Percentiles rank a stretch among this genome's conserved stretches.
Evolutionary conservation across 2,113 vertebrate genomes (phyloP).

Genomic region (Climacteris rufus): DNA sequence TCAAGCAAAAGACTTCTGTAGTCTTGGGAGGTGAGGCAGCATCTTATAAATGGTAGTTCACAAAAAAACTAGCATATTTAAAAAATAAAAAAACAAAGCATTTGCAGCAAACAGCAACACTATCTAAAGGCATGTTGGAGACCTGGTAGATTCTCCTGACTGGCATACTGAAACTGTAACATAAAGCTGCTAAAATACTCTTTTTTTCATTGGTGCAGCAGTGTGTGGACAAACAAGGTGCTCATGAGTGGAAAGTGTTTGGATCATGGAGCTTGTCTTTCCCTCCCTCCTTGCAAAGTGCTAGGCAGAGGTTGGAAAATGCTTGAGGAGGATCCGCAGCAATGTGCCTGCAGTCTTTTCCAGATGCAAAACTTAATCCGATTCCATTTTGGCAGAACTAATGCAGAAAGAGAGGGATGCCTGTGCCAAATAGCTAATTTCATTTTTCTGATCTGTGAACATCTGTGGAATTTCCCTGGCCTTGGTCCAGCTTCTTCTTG

Average conservation of each 20-base stretch:
- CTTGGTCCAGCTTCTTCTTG: not conserved
- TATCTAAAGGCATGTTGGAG: not conserved
- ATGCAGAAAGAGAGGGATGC: not conserved
- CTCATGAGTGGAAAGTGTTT: not conserved
- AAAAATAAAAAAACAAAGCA: not conserved
- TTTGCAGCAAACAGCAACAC: not conserved
- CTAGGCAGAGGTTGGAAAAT: not conserved
- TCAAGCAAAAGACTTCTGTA: not conserved
- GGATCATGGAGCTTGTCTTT: not conserved
- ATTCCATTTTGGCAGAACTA: not conserved
- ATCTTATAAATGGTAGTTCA: not conserved
- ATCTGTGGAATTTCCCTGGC: not conserved
- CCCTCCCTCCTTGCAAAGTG: not conserved
- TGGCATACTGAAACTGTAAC: not conserved
- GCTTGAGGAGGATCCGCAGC: not conserved
- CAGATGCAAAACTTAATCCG: conserved; percentile 11
- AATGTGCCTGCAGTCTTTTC: not conserved
- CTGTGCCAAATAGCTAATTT: not conserved
- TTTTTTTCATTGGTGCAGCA: not conserved
- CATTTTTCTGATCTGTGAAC: not conserved
- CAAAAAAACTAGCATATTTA: not conserved
- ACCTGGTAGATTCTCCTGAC: not conserved
- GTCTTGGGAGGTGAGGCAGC: not conserved
- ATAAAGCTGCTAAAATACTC: not conserved
- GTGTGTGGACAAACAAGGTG: not conserved